phyloP scores from a whole-genome alignment of 2,113 vertebrate genomes.

The Hemibagrus wyckioides region DNA sequence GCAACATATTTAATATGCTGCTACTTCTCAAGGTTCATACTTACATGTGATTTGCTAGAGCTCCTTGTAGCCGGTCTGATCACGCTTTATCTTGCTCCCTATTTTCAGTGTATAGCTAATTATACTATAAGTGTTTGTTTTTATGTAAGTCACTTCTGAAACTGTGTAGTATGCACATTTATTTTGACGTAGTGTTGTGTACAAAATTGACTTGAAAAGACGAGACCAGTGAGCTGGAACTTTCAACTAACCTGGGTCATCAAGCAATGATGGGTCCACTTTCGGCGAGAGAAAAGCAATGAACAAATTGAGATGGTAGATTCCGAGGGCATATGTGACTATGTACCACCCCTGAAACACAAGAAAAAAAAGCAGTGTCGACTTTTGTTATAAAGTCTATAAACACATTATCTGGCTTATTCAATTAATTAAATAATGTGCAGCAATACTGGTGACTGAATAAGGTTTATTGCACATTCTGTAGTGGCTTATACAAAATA shows the following conservation, averaged over 20 bases:
- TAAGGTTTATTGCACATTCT: background rate
- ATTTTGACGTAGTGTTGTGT: background rate
- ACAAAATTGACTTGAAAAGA: background rate
- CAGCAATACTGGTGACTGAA: background rate
- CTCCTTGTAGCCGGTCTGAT: background rate
- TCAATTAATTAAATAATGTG: background rate
- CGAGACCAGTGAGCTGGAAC: background rate
- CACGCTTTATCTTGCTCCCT: background rate
- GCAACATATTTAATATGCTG: background rate
- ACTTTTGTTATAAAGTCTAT: background rate
- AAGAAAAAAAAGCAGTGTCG: slow-evolving; percentile 42
- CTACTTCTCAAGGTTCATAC: background rate
- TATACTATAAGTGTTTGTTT: background rate
- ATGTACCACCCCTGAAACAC: slow-evolving; percentile 80
- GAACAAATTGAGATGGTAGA: slow-evolving; percentile 83
- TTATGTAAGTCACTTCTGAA: background rate
- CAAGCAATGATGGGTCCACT: slow-evolving; percentile 81
- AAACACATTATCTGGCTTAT: background rate
- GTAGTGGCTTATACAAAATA: background rate
- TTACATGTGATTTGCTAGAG: background rate
- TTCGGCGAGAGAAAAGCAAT: slow-evolving; percentile 83
- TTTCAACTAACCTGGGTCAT: slow-evolving; percentile 71
- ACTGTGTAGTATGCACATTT: background rate
- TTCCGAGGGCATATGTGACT: slow-evolving; percentile 81
- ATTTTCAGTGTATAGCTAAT: background rate